Evolutionary conservation across 2,797 vertebrate species (phyloP).

Genomic region (Phrynocephalus vlangalii): DNA sequence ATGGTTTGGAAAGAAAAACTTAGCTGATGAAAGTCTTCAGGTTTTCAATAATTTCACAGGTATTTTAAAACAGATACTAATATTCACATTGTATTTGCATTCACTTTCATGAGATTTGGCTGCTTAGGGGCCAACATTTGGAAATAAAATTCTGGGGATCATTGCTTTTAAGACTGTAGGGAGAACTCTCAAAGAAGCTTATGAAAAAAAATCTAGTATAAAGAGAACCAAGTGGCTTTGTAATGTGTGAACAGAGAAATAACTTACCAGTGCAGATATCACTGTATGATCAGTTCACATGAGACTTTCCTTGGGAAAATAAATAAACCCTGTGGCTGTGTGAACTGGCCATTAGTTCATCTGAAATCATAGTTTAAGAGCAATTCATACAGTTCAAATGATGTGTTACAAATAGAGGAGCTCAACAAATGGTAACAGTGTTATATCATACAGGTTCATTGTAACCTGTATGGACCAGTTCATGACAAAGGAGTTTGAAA

Average conservation of each 20-base stretch:
- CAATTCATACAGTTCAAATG: not conserved
- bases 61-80: not conserved
- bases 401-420: not conserved
- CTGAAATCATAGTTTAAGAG: not conserved
- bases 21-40: not conserved
- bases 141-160: not conserved
- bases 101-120: not conserved
- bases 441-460: not conserved
- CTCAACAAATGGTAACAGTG: not conserved
- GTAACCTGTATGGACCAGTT: not conserved
- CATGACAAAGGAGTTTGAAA: not conserved
- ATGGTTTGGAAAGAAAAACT: not conserved
- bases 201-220: not conserved
- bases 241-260: not conserved
- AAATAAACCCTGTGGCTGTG: no score
- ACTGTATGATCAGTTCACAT: not conserved
- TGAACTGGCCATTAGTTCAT: not conserved
- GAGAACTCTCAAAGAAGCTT: not conserved
- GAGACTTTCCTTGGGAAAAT: not conserved
- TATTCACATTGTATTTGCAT: conserved; percentile 9
- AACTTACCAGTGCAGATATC: not conserved
- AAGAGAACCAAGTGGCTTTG: not conserved
- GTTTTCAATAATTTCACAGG: conserved; percentile 1
- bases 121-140: not conserved
- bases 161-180: not conserved